Base-by-base conservation (phyloP, 1,140 invertebrate genomes). In the Heliconius himera region DNA sequence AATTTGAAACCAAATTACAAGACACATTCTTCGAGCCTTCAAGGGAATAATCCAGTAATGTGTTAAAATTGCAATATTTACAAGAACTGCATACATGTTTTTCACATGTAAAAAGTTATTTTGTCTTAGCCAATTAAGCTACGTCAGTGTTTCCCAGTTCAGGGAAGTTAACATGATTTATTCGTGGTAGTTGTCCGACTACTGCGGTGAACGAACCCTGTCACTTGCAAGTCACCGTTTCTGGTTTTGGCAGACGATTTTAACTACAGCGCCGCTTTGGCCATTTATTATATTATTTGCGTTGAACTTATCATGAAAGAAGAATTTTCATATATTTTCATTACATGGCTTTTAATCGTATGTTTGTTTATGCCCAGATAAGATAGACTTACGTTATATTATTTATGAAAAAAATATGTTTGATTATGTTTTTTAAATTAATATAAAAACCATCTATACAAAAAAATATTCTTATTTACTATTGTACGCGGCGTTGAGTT, bases 211-310 rank as follows among this genome's bases (percentile, higher is more conserved):
- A 94, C 89, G 92, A 94, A 91, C 92, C 89, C 87, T 92, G 90
- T 91, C 90, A 90, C 88, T 85, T 82, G 85, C 85, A 87, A 88
- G 86, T 85, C 78, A 80, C 82, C 84, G 81, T 87, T 92, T 90
- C 92, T 88, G 89, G 91, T 94, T 94, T 94, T 89, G 91, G 90
- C 88, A 93, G 91, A 93, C 90, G 88, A 83, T 89, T 85, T 87
- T 82, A 88, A 81, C 77, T 66, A 36, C 77, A 73, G 77, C 82
- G 83, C 84, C 85, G 46, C 89, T 91, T 92, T 88, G 83, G 86
- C 88, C 89, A 87, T 88, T 88, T n/a, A 60, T 60, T 26, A 26
- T 26, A 60, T 54, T 60, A 29, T 89, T 88, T 84, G 77, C 81
- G 84, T 84, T 79, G 88, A 91, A 90, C 84, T 85, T 81, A 60